Base-by-base conservation (phyloP, 1,140 invertebrate genomes). In the Pogonomyrmex barbatus region DNA sequence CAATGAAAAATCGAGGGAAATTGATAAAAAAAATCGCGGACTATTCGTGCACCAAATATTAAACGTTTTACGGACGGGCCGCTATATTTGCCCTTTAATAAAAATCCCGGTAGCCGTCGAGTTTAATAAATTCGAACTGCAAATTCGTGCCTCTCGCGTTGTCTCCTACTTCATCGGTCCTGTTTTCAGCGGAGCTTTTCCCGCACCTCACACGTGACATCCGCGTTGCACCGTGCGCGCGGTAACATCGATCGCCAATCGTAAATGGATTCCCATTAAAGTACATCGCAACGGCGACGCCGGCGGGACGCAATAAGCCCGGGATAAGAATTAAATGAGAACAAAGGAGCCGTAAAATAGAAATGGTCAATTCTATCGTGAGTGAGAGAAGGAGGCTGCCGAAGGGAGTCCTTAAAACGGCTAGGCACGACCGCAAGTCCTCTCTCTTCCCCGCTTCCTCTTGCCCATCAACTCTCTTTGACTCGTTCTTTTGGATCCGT, bases 281-380 rank as follows among this genome's bases (percentile, higher is more conserved):
- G 42, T 60, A 83, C 79, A 47, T 45, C 68, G 68, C 68, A 58
- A 62, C 30, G 58, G 83, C 73, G 82, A 65, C 70, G 36, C 60
- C 83, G 24, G 14, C 5, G 30, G 60, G 81, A 77, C 71, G 75
- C 83, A 85, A 79, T 85, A 85, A 76, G 75, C 62, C 47, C 75
- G 75, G 71, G 83, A 85, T 85, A 76, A 78, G 83, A 76, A 76
- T 85, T 85, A 77, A 83, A 83, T 83, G 63, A 85, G 84, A 68
- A 85, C 77, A 85, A 81, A 81, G 63, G 52, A 58, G 50, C 36
- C 45, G 63, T 85, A 85, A 85, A 85, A 50, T 85, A 85, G 62
- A 85, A 85, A 85, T 50, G 62, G 84, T 60, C 50, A 81, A 81
- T 85, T 68, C 54, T 68, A 52, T 33, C 50, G 42, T 39, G 67